These are phyloP conservation scores for Stenoptilia bipunctidactyla DNA, from an alignment of 2,888 invertebrate species.

Conservation along the genomic window DNA sequence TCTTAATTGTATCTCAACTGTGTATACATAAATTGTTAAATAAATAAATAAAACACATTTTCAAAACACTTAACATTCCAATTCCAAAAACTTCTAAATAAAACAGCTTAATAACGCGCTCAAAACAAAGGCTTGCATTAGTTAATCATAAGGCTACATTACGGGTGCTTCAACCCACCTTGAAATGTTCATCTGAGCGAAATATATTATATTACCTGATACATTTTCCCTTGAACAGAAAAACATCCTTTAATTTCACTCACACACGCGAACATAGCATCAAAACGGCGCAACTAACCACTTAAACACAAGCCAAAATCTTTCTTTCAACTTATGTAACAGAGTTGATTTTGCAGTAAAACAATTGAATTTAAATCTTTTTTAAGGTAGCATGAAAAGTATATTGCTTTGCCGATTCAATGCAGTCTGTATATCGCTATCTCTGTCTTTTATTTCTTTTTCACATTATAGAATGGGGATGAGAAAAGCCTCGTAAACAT, in stretches of 20 bases:
- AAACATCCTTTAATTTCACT: conserved; percentile 50
- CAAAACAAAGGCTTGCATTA: too few relatives aligned
- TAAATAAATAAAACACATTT: too few relatives aligned
- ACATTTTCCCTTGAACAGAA: conserved; percentile 43
- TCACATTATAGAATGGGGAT: conserved; percentile 26
- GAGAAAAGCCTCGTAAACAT: conserved; percentile 19
- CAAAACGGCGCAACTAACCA: conserved; percentile 12
- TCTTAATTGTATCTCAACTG: too few relatives aligned
- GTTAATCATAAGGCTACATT: too few relatives aligned
- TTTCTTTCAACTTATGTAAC: too few relatives aligned
- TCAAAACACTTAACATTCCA: too few relatives aligned
- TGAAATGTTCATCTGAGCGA: conserved; percentile 39
- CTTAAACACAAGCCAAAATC: too few relatives aligned
- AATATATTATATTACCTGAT: conserved; percentile 46
- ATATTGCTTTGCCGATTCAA: conserved; percentile 35
- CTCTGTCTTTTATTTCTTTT: conserved; percentile 22
- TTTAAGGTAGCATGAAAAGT: not conserved
- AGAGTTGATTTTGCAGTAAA: too few relatives aligned
- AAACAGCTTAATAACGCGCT: too few relatives aligned
- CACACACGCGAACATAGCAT: conserved; percentile 18
- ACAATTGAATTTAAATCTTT: too few relatives aligned
- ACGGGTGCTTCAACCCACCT: not conserved
- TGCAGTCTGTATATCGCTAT: conserved; percentile 29
- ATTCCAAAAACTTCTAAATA: too few relatives aligned
- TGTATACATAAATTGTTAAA: too few relatives aligned